Conservation (phyloP, 2,797 vertebrate genomes). For the Mormyrops attenuatus region DNA sequence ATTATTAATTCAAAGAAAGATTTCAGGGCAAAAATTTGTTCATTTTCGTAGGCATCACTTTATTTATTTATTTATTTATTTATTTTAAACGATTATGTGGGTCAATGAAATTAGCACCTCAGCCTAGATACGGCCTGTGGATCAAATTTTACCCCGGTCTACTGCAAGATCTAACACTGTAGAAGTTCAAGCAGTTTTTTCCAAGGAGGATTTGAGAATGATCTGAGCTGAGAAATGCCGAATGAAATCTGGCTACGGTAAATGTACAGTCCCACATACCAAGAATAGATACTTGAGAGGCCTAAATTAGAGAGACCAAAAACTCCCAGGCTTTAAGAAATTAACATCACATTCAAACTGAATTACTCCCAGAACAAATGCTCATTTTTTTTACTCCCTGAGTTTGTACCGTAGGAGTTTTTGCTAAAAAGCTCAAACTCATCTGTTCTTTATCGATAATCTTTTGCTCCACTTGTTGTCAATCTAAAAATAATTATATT, state of each 20-base stretch:
- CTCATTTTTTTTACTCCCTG: neutral
- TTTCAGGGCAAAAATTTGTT: neutral
- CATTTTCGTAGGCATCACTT: neutral
- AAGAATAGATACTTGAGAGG: neutral
- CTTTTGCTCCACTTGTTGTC: neutral
- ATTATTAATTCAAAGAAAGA: neutral
- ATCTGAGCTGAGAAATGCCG: neutral
- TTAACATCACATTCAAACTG: neutral
- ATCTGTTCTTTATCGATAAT: neutral
- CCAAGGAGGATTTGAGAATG: neutral
- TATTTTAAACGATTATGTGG: neutral
- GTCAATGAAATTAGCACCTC: neutral
- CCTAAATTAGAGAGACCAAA: neutral
- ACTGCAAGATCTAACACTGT: neutral
- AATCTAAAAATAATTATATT: slow-evolving; percentile 7
- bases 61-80: neutral
- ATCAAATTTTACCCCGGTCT: neutral
- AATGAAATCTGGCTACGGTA: neutral
- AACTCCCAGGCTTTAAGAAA: neutral
- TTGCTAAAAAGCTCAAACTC: neutral
- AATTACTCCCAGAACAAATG: neutral
- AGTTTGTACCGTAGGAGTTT: neutral
- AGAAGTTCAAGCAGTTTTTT: neutral
- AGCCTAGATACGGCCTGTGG: neutral
- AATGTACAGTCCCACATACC: neutral